Evolutionary conservation across 1,140 invertebrate genomes (phyloP).

Genomic region (Spodoptera frugiperda): DNA sequence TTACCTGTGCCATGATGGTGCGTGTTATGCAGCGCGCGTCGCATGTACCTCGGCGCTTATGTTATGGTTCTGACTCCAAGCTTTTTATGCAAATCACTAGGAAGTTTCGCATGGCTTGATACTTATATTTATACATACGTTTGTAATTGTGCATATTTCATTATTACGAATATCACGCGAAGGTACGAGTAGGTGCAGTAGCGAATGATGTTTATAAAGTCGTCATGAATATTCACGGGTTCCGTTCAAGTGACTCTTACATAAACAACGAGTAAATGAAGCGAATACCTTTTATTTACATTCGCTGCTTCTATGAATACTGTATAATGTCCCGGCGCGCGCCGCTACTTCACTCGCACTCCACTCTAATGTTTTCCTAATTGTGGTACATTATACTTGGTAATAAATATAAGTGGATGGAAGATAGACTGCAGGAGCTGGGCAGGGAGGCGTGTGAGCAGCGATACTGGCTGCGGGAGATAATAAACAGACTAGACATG

Average conservation of each 20-base stretch:
- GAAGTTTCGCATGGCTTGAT: not conserved
- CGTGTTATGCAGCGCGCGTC: not conserved
- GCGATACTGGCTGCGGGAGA: too few species aligned
- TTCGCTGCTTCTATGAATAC: slow-evolving; percentile 14
- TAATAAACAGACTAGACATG: too few species aligned
- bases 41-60: not conserved
- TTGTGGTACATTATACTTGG: too few species aligned
- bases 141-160: not conserved
- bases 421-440: too few species aligned
- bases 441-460: too few species aligned
- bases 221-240: slow-evolving; percentile 28
- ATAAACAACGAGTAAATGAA: slow-evolving; percentile 19
- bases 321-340: too few species aligned
- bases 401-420: too few species aligned
- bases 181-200: not conserved
- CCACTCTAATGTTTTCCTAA: too few species aligned
- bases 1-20: too few species aligned
- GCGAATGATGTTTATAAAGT: slow-evolving; percentile 25
- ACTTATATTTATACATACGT: not conserved
- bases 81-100: not conserved
- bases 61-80: not conserved
- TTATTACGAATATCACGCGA: slow-evolving; percentile 9
- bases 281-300: slow-evolving; percentile 25
- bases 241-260: slow-evolving; percentile 31
- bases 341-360: too few species aligned